Percentiles rank a stretch among this genome's conserved stretches.
Evolutionary conservation across 2,888 invertebrate species (phyloP).

Genomic region (Desoria tigrina): DNA sequence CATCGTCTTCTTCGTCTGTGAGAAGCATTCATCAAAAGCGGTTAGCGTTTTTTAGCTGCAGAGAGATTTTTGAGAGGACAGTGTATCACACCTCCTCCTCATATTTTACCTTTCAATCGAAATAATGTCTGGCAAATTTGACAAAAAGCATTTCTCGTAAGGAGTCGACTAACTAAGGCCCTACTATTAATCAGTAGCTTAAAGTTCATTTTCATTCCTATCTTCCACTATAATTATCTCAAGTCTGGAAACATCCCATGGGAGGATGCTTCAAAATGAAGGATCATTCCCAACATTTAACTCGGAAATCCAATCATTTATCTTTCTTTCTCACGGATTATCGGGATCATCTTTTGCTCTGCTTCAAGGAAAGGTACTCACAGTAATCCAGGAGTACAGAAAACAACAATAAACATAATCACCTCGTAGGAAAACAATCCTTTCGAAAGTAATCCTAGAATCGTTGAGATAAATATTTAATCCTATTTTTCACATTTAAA

Average conservation of each 20-base stretch:
- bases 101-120: slow-evolving; percentile 5
- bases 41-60: too few species aligned
- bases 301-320: slow-evolving; percentile 16
- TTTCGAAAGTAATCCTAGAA: too few species aligned
- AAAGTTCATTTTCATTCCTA: slow-evolving; percentile 23
- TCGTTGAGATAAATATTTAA: too few species aligned
- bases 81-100: slow-evolving; percentile 8
- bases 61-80: background rate
- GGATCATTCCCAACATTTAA: slow-evolving; percentile 5
- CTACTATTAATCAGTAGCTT: slow-evolving; percentile 21
- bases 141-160: slow-evolving; percentile 2
- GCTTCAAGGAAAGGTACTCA: too few species aligned
- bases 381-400: too few species aligned
- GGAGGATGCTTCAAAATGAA: slow-evolving; percentile 16
- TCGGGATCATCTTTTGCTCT: background rate
- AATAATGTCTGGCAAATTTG: slow-evolving; percentile 8
- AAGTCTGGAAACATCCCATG: slow-evolving; percentile 11
- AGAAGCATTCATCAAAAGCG: too few species aligned
- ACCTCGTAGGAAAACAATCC: too few species aligned
- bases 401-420: too few species aligned
- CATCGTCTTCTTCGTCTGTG: too few species aligned
- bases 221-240: slow-evolving; percentile 23
- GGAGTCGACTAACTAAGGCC: background rate
- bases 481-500: too few species aligned
- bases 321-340: slow-evolving; percentile 19